These are phyloP conservation scores for Platypus cylindrus DNA, from an alignment of 2,888 invertebrate genomes.

Conservation along the genomic window DNA sequence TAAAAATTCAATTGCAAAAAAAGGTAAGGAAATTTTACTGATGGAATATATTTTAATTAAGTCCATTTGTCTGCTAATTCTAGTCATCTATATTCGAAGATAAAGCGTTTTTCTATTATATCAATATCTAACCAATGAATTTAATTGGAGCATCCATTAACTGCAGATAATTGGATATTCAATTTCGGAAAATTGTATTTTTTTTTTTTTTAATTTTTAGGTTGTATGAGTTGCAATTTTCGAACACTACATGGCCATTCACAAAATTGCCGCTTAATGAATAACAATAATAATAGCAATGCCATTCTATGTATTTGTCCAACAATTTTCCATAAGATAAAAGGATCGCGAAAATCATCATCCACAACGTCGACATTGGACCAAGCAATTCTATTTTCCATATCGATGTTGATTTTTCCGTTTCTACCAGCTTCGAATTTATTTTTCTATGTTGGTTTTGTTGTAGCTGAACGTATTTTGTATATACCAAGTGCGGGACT, in stretches of 20 bases:
- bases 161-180: too few relatives aligned
- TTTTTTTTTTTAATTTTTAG: constrained; percentile 6
- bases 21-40: constrained; percentile 5
- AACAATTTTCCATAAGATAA: constrained; percentile 2
- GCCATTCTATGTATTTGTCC: constrained; percentile 40
- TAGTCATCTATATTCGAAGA: too few relatives aligned
- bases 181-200: too few relatives aligned
- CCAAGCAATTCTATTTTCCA: constrained; percentile 36
- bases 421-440: constrained; percentile 94
- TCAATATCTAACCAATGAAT: too few relatives aligned
- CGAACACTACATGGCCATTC: constrained; percentile 55
- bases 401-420: constrained; percentile 74
- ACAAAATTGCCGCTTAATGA: constrained; percentile 53
- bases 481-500: constrained; percentile 94
- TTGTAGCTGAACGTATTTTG: constrained; percentile 89
- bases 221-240: constrained; percentile 57
- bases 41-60: background rate
- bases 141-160: too few relatives aligned
- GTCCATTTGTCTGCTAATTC: background rate
- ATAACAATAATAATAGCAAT: constrained; percentile 55
- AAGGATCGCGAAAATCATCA: constrained; percentile 3
- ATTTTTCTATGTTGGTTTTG: constrained; percentile 96
- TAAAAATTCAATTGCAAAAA: constrained; percentile 1
- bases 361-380: too few relatives aligned
- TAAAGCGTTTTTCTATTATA: too few relatives aligned